Evolutionary conservation across 2,888 invertebrate species (phyloP), one percentile per base, ranked within the genome.

Genomic region (Apamea epomidion): DNA sequence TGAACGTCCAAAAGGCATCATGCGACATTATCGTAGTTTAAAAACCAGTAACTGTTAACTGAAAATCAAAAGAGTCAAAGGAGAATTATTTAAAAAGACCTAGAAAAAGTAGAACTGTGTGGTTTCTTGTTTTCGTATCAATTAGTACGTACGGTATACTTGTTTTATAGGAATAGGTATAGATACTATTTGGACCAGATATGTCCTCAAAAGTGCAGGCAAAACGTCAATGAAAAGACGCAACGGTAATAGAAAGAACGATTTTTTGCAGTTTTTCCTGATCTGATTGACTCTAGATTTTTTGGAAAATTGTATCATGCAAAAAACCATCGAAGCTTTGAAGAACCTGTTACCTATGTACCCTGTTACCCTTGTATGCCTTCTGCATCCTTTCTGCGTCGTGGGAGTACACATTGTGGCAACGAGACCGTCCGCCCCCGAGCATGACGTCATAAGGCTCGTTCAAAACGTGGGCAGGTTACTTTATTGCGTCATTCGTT

Each of bases 391-490:
- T 32, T 65, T n/a, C 54, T 77, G 37, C 60, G 25, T 54, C 8
- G 37, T 71, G 64, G 29, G 4, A 77, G 45, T 80, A 78, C 42
- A 86, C 74, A 77, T 77, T 54, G 58, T 70, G 60, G 82, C 68
- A 71, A 54, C 67, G 68, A 76, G 80, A 77, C 62, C 79, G 78
- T 37, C 67, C 78, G 81, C 84, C 88, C 82, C 65, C 76, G 77
- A 51, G n/a, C 45, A 42, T 89, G 87, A 89, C 90, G 89, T 90
- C 89, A 89, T 45, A 76, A 80, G 72, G 79, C 81, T 74, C 37
- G 80, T 81, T 80, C 42, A 78, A 76, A 83, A 78, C 84, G 89
- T 90, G 88, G 87, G 89, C 79, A 81, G 81, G 82, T 75, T 80
- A 58, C 74, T 68, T 78, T 77, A 74, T 89, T 82, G 85, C 89